Evolutionary conservation across 2,888 invertebrate species (phyloP), one percentile per base, ranked within the genome.

Genomic region (Spisula subtruncata): DNA sequence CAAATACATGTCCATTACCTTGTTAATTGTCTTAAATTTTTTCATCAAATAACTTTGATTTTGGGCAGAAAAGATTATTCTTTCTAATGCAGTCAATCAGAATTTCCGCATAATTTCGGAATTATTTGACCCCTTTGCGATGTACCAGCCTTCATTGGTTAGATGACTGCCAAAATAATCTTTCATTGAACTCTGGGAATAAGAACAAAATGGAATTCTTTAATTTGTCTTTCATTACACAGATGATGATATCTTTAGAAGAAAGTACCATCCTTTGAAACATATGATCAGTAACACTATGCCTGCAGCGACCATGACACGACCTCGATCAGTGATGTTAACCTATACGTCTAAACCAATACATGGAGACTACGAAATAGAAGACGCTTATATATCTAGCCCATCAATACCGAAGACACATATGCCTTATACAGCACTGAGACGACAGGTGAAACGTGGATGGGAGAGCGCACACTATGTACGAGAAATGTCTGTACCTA

Each of bases 341-440:
- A 89, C 93, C 54, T 94, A 94, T 82, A 87, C 89, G 12, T 92
- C 94, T 12, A 84, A 89, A 18, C 95, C 96, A 18, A 87, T 95
- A 51, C 95, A 95, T 87, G 87, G 90, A 0, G 94, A 94, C 83
- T 95, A 95, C 89, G 93, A 93, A 51, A 92, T 93, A 14, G 94
- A 95, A 12, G 93, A 94, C n/a, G 93, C 94, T 8, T 96, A 95
- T 88, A 95, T 95, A 48, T 89, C 93, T 32, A 94, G 93, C 79
- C 96, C 96, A 6, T 93, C 96, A 18, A 96, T 96, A 56, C 96
- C 96, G 16, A 96, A 95, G 89, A 95, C 94, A n/a, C 96, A 96
- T 92, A 96, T 96, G 96, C 96, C 96, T 1, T 95, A 95, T 88
- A 92, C 94, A 16, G 96, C 96, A 4, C 94, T 96, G 1, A 92